Evolutionary conservation across 2,113 vertebrate species (phyloP), one percentile per base, ranked within the genome.

Genomic region (Pluvialis apricaria): DNA sequence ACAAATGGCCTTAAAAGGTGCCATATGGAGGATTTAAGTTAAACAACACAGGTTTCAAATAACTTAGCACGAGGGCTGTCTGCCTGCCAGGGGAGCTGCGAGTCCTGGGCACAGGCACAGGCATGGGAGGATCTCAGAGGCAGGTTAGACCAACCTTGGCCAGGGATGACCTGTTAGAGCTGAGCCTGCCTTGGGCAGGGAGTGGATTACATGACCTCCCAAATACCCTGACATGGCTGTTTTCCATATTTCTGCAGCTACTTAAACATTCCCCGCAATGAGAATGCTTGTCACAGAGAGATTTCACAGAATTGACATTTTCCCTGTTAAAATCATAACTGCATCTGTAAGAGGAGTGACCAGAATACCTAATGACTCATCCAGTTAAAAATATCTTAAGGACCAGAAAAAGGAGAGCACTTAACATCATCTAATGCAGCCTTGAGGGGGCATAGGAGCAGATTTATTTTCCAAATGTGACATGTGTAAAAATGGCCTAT

Each of bases 311-410:
- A 83, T 1, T 90, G 52, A 84, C 72, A 73, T 94, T 94, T 92
- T 96, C 54, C 58, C 66, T 36, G 42, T 77, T 86, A 95, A 72
- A 94, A 84, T 95, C 90, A 52, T 90, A 79, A 71, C 76, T 89
- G 68, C 75, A 88, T 80, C 83, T 90, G 84, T 55, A 81, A 71
- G 32, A 91, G 22, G 22, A 94, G 69, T 96, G 92, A 97, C 83
- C 96, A 96, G 92, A 97, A 97, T 95, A 90, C 87, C 61, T 95
- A 95, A 94, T 97, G 96, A 97, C 31, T 96, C 91, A 94, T 62
- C 14, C 78, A 36, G 72, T 88, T 86, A 92, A 95, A 97, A 96
- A 95, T 93, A 91, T 86, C 92, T 69, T 73, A 80, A 92, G 52
- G 26, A 96, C 78, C 42, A 95, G 89, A 86, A 92, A 87, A 94